Evolutionary conservation across 2,113 vertebrate species (phyloP), one percentile per base, ranked within the genome.

Genomic region (Gnathonemus longibarbis): DNA sequence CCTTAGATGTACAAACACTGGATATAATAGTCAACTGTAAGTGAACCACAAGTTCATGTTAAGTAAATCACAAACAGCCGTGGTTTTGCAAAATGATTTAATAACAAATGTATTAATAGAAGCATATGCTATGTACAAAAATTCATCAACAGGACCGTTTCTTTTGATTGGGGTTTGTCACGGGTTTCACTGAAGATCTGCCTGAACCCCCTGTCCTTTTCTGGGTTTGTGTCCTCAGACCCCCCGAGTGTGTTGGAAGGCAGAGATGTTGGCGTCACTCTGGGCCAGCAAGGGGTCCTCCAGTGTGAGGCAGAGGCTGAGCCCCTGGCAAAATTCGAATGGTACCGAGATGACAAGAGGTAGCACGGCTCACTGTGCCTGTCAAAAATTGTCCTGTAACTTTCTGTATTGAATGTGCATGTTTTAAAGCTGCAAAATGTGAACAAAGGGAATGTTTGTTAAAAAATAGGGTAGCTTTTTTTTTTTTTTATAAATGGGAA

Each of bases 21-120:
- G 97, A 97, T 95, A 96, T 99, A 94, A 97, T 96, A 0, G 98
- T 99, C 91, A 99, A 99, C 96, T 99, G 98, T 99, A 94, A 99
- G 98, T 97, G 8, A 1, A 13, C 24, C 46, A 3, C 52, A 13
- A 74, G 56, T n/a, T 21, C 49, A 13, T 52, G 27, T 35, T 21
- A 74, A 24, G 53, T 56, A 17, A 52, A 24, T 50, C 39, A 50
- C 46, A 74, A 84, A n/a, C 48, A 52, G 50, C 48, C 1, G 0
- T 31, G 21, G 50, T 56, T 52, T 53, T 53, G n/a, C 49, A 35
- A 35, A 56, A 31, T 5, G 50, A 35, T 35, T 53, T 53, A 53
- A 53, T 42, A 45, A 45, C n/a, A 39, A 15, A 80, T 42, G 31
- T 39, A 8, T 80, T 35, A 42, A 42, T 80, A 80, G 31, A 42